These are phyloP conservation scores for Pterostichus madidus DNA, from an alignment of 2,888 invertebrate genomes.

Conservation along the genomic window DNA sequence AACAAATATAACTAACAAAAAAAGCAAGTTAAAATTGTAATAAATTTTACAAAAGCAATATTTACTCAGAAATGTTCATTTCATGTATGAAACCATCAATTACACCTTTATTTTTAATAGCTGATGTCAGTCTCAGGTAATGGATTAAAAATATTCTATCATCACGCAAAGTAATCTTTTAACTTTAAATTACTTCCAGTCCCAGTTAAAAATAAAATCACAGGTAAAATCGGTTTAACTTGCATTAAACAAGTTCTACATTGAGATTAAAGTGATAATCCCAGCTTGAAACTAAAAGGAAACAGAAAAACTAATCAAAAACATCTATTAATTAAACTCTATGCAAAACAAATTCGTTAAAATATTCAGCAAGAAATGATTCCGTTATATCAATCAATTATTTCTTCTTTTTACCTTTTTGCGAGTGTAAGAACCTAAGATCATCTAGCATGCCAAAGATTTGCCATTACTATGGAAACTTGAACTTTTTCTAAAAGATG, in stretches of 20 bases:
- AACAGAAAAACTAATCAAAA: slow-evolving; percentile 41
- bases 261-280: slow-evolving; percentile 36
- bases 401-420: slow-evolving; percentile 5
- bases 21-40: background rate
- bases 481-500: slow-evolving; percentile 8
- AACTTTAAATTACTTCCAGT: slow-evolving; percentile 3
- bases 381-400: slow-evolving; percentile 44
- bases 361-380: background rate
- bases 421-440: no score
- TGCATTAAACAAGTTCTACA: slow-evolving; percentile 15
- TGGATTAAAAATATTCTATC: slow-evolving; percentile 7
- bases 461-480: slow-evolving; percentile 22
- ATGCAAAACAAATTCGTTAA: slow-evolving; percentile 21
- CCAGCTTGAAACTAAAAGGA: slow-evolving; percentile 31
- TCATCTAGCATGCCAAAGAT: background rate
- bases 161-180: slow-evolving; percentile 24
- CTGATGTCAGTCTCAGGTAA: background rate
- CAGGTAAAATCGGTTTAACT: slow-evolving; percentile 9
- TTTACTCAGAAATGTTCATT: background rate
- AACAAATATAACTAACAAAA: background rate
- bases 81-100: background rate
- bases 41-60: background rate
- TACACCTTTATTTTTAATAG: no score
- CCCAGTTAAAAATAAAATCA: slow-evolving; percentile 8
- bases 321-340: slow-evolving; percentile 31